Conservation (phyloP, 2,113 vertebrate species). For the Numida meleagris region DNA sequence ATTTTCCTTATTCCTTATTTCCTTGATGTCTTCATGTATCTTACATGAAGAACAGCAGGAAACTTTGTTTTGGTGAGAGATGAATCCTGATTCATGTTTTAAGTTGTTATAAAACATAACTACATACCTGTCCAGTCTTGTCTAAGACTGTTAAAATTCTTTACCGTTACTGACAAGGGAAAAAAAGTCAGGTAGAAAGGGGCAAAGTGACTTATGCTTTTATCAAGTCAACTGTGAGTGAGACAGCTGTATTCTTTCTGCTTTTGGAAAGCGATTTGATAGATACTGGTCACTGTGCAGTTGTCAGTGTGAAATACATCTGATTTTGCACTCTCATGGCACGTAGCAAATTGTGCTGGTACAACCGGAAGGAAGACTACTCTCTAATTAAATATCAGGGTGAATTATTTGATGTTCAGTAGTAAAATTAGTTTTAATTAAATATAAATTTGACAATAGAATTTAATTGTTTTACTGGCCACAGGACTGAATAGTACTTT, state of each 20-base stretch:
- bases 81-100: background rate
- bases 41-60: background rate
- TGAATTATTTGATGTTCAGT: background rate
- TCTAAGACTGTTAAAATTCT: background rate
- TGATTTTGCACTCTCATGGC: background rate
- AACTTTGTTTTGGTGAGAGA: background rate
- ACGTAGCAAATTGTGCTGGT: background rate
- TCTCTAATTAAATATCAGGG: background rate
- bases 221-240: background rate
- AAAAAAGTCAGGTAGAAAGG: background rate
- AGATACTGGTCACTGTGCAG: background rate
- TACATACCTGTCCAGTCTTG: background rate
- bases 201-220: background rate
- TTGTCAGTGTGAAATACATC: background rate
- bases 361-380: background rate
- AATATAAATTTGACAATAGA: background rate
- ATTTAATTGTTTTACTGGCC: slow-evolving; percentile 16
- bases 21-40: background rate
- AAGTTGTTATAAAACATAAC: background rate
- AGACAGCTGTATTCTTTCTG: background rate
- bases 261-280: background rate
- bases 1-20: background rate
- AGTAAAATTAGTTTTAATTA: slow-evolving; percentile 22
- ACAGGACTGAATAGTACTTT: background rate
- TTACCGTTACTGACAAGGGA: background rate